Evolutionary conservation across 2,797 vertebrate species (phyloP).

Genomic region (Platyrinchus mystaceus): DNA sequence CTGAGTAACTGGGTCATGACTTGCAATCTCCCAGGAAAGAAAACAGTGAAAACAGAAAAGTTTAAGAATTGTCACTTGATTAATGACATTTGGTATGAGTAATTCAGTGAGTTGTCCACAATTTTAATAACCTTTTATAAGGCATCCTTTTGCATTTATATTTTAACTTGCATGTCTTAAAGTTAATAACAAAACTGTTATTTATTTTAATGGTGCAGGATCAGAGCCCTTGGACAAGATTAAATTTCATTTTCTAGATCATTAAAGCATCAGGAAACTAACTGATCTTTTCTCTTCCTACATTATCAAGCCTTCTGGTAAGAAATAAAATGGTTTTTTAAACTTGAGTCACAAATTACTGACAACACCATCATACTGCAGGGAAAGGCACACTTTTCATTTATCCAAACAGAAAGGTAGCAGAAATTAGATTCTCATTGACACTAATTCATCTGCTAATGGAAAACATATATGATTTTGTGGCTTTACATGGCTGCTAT

Average conservation of each 20-base stretch:
- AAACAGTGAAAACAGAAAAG: neutral
- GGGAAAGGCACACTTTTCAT: neutral
- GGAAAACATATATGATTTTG: neutral
- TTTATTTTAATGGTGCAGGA: neutral
- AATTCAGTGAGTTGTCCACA: neutral
- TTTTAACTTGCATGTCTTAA: neutral
- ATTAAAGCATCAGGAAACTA: conserved; percentile 1
- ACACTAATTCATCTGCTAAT: neutral
- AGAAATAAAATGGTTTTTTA: neutral
- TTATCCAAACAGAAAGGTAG: neutral
- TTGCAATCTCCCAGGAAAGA: neutral
- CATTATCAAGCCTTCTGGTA: neutral
- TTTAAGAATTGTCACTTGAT: neutral
- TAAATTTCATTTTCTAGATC: conserved; percentile 22
- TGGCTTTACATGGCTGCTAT: neutral
- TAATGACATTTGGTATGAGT: neutral
- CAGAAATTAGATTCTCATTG: neutral
- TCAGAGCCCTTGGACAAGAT: neutral
- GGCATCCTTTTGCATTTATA: neutral
- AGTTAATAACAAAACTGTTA: neutral
- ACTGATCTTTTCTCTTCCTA: neutral
- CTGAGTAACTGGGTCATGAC: neutral
- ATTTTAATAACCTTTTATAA: neutral
- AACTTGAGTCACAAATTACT: neutral
- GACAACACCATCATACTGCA: neutral